phyloP scores from a whole-genome alignment of 2,888 invertebrate species.

The Chrysolina oricalcia region DNA sequence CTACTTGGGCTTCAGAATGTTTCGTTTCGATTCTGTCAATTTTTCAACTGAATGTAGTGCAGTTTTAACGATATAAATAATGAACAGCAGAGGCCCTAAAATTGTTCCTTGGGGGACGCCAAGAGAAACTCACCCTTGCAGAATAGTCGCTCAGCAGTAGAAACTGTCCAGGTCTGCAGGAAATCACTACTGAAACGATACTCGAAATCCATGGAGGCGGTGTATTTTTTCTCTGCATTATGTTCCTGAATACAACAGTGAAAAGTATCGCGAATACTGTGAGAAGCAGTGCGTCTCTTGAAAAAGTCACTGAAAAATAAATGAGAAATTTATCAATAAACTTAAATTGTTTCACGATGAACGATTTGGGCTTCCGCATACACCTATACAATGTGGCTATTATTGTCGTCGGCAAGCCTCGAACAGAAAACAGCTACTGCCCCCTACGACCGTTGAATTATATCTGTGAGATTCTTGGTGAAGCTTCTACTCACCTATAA shows the following conservation, averaged over 20 bases:
- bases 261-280: constrained; percentile 63
- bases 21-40: too few species aligned
- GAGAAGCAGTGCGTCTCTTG: constrained; percentile 64
- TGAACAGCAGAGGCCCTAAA: too few species aligned
- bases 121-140: constrained; percentile 57
- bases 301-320: constrained; percentile 63
- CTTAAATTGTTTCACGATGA: too few species aligned
- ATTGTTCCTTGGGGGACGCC: too few species aligned
- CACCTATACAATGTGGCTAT: too few species aligned
- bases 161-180: constrained; percentile 60
- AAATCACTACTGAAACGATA: constrained; percentile 57
- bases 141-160: constrained; percentile 60
- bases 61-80: too few species aligned
- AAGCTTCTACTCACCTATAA: constrained; percentile 71
- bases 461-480: neutral
- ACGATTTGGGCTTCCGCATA: too few species aligned
- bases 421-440: too few species aligned
- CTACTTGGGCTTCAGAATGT: too few species aligned
- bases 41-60: too few species aligned
- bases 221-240: constrained; percentile 59
- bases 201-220: constrained; percentile 64
- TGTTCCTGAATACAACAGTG: constrained; percentile 62
- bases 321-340: constrained; percentile 22
- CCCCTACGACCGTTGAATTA: too few species aligned
- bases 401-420: too few species aligned